phyloP scores from a whole-genome alignment of 92 coral and sea anemone species.

The Palythoa grandis region DNA sequence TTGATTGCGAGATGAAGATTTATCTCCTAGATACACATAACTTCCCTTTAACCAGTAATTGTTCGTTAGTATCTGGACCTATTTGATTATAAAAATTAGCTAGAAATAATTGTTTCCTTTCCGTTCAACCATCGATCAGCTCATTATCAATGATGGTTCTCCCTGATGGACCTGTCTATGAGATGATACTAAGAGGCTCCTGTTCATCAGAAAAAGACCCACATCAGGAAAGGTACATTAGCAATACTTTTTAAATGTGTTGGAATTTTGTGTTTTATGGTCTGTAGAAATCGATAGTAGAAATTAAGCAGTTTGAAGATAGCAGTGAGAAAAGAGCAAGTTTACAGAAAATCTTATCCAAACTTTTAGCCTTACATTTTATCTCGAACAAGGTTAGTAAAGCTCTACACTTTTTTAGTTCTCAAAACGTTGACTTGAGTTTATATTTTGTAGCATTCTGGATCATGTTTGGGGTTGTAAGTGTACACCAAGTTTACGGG shows the following conservation, averaged over 20 bases:
- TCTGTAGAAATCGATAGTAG: not conserved
- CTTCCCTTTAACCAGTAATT: not conserved
- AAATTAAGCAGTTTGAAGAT: no score
- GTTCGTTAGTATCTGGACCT: not conserved
- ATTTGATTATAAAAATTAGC: not conserved
- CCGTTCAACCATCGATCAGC: constrained; percentile 7
- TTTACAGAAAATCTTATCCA: no score
- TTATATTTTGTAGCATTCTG: no score
- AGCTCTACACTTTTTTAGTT: no score
- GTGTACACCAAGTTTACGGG: not conserved
- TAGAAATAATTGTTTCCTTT: not conserved
- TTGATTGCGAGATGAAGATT: no score
- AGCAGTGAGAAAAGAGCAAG: no score
- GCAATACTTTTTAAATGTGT: not conserved
- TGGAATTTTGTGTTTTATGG: not conserved
- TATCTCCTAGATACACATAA: not conserved
- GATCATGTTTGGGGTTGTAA: not conserved
- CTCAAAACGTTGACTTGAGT: no score
- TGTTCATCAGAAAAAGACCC: constrained; percentile 60
- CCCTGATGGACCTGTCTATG: constrained; percentile 87
- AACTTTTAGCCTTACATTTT: no score
- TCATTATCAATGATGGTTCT: constrained; percentile 56
- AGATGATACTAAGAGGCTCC: constrained; percentile 83
- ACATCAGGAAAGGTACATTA: constrained; percentile 63
- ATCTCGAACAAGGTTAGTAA: no score